phyloP scores from a whole-genome alignment of 2,113 vertebrate genomes.

The Neodontobutis hainanensis region DNA sequence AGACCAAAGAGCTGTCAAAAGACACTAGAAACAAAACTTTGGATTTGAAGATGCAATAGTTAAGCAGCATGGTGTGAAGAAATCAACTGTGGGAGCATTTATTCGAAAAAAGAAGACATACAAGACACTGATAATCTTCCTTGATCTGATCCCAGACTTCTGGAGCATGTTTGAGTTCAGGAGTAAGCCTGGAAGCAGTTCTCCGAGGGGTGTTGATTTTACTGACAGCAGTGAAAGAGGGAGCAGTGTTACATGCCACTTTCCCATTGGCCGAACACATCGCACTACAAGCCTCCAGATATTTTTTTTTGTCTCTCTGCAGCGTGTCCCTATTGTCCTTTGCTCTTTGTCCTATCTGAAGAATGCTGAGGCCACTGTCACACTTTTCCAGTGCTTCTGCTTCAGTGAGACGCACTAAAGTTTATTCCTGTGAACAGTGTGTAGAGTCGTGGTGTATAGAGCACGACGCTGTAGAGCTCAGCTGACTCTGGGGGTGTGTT shows the following conservation, averaged over 20 bases:
- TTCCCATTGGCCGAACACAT: not conserved
- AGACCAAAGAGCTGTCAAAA: no score
- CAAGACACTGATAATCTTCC: no score
- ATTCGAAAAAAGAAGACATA: no score
- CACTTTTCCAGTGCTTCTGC: not conserved
- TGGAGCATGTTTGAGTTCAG: no score
- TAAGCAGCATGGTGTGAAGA: no score
- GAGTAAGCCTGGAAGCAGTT: no score
- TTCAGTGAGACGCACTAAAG: no score
- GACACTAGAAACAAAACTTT: no score
- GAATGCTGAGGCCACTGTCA: constrained; percentile 10
- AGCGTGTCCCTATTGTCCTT: not conserved
- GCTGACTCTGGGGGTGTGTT: constrained; percentile 40
- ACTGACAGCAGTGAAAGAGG: not conserved
- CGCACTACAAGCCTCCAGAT: not conserved
- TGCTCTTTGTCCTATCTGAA: constrained; percentile 21
- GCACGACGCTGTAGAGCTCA: constrained; percentile 2
- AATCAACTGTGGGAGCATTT: no score
- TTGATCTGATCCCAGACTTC: no score
- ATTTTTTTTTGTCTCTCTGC: not conserved
- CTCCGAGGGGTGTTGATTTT: not conserved
- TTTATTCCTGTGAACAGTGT: not conserved
- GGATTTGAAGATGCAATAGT: no score
- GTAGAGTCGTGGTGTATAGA: not conserved
- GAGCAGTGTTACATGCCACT: not conserved